Conservation (phyloP, 2,113 vertebrate genomes). For the Amblyornis subalaris region DNA sequence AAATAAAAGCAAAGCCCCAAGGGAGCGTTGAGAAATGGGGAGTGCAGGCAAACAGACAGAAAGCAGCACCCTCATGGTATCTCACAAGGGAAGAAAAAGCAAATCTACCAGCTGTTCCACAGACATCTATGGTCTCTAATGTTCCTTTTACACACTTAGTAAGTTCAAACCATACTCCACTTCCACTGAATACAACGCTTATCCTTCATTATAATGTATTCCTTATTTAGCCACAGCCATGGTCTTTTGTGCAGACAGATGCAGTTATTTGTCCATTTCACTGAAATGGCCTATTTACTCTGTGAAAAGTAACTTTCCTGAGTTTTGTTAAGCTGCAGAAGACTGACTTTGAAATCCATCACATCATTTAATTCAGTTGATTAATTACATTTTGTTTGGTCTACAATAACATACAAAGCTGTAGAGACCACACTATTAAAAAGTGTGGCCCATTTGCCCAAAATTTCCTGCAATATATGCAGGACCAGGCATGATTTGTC, state of each 20-base stretch:
- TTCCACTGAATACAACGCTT: neutral
- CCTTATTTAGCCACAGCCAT: neutral
- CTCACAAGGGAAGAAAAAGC: neutral
- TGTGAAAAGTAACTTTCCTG: neutral
- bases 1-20: neutral
- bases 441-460: neutral
- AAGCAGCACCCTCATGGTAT: neutral
- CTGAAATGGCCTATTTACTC: neutral
- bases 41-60: neutral
- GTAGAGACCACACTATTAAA: neutral
- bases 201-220: neutral
- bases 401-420: neutral
- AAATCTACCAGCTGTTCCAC: neutral
- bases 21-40: neutral
- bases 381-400: neutral
- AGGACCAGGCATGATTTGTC: accelerated
- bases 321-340: neutral
- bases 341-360: neutral
- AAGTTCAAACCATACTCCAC: neutral
- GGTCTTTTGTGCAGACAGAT: neutral
- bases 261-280: neutral
- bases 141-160: neutral
- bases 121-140: neutral
- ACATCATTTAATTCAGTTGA: neutral
- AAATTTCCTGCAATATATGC: neutral